phyloP scores from a whole-genome alignment of 2,797 vertebrate genomes.

The Aeoliscus strigatus region DNA sequence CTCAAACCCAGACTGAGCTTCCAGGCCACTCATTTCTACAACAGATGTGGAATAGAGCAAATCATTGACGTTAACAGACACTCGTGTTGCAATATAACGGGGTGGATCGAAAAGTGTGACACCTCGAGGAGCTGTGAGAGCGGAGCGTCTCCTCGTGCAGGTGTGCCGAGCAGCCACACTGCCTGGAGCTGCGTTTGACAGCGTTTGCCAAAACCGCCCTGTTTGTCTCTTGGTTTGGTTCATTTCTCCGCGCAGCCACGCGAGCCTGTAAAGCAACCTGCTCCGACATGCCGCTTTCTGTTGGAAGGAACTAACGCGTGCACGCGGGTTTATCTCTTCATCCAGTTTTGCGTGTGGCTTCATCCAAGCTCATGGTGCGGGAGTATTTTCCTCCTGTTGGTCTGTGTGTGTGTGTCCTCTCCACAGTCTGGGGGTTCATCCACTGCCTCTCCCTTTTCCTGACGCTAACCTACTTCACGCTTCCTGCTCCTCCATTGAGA shows the following conservation, averaged over 20 bases:
- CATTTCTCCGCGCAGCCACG: conserved; percentile 43
- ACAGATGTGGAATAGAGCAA: conserved; percentile 63
- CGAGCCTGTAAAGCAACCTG: conserved; percentile 57
- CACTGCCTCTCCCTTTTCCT: conserved; percentile 65
- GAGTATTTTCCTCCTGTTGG: conserved; percentile 8
- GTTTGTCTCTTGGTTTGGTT: conserved; percentile 18
- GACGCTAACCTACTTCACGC: conserved; percentile 41
- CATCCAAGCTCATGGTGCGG: conserved; percentile 14
- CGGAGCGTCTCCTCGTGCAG: conserved; percentile 20
- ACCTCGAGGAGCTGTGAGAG: conserved; percentile 1
- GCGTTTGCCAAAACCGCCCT: conserved; percentile 50
- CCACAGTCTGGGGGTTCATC: conserved; percentile 35
- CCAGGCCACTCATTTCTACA: conserved; percentile 50
- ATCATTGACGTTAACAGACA: conserved; percentile 42
- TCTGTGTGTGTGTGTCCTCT: conserved; percentile 10
- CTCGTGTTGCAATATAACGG: conserved; percentile 14
- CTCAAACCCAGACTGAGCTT: conserved; percentile 49
- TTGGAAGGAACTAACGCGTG: conserved; percentile 26
- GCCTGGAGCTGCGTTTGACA: conserved; percentile 45
- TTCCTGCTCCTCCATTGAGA: conserved; percentile 48
- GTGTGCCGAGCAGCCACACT: conserved; percentile 32
- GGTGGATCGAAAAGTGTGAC: conserved; percentile 3
- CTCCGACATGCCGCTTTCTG: conserved; percentile 37
- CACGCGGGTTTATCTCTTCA: conserved; percentile 18
- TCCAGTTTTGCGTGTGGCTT: conserved; percentile 12